A percentile compares a stretch with the other conserved stretches of the same genome.
phyloP scores from a whole-genome alignment of 2,797 vertebrate species.

The Mus minutoides region DNA sequence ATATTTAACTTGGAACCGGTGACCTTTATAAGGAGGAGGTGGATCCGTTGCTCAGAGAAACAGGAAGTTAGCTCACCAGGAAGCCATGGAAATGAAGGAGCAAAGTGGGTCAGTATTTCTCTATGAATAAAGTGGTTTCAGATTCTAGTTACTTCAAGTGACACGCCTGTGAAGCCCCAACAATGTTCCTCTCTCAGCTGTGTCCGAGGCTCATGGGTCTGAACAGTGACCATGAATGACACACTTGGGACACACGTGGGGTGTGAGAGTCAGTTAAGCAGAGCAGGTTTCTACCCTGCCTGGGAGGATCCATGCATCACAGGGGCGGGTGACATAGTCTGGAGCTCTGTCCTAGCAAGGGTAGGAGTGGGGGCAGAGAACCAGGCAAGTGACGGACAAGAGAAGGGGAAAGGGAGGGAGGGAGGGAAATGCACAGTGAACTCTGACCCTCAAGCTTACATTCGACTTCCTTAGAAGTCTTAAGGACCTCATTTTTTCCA shows the following conservation, averaged over 20 bases:
- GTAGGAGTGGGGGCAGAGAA: not conserved
- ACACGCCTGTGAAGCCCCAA: fast-evolving
- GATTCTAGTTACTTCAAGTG: not conserved
- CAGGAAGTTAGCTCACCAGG: conserved; percentile 33
- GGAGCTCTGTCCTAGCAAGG: not conserved
- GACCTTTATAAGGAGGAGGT: conserved; percentile 36
- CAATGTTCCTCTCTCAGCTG: fast-evolving
- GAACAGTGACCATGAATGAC: not conserved
- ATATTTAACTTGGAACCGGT: conserved; percentile 11
- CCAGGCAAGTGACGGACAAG: not conserved
- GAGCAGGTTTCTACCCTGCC: not conserved
- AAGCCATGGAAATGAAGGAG: not conserved
- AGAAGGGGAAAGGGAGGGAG: not conserved
- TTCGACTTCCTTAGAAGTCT: not conserved
- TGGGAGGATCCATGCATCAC: not conserved
- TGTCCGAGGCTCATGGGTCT: not conserved
- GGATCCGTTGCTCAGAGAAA: conserved; percentile 34
- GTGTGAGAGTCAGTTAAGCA: not conserved
- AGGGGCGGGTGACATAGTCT: not conserved
- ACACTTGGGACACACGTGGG: not conserved
- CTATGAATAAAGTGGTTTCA: not conserved
- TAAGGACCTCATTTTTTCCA: not conserved
- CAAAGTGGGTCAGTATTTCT: not conserved
- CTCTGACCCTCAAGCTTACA: not conserved
- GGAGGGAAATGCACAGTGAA: not conserved